phyloP scores from a whole-genome alignment of 2,113 vertebrate genomes.

The Centropus bengalensis region DNA sequence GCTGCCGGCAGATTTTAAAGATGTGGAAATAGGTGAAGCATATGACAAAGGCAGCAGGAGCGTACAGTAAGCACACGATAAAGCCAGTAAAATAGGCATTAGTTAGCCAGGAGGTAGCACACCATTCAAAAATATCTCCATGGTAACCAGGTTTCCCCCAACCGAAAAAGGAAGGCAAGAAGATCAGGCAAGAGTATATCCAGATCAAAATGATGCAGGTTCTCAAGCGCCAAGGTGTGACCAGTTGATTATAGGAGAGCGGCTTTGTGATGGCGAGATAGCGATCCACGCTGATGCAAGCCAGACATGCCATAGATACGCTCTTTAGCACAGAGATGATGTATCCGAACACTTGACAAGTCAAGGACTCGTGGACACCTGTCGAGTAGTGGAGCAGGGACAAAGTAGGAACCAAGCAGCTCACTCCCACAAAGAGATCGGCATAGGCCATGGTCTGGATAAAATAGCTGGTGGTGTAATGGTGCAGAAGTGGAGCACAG shows the following conservation, averaged over 20 bases:
- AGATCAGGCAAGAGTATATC: conserved; percentile 94
- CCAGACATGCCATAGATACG: conserved; percentile 97
- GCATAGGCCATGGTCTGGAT: conserved; percentile 99
- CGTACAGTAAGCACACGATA: conserved; percentile 95
- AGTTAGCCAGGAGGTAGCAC: conserved; percentile 95
- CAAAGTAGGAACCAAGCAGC: conserved; percentile 94
- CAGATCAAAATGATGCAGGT: conserved; percentile 94
- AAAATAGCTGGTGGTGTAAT: conserved; percentile 98
- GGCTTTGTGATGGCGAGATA: conserved; percentile 98
- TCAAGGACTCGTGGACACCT: conserved; percentile 91
- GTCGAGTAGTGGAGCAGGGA: conserved; percentile 95
- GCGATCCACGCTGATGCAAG: conserved; percentile 96
- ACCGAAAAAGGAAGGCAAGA: conserved; percentile 95
- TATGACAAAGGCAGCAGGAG: conserved; percentile 94
- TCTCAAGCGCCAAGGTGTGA: conserved; percentile 94
- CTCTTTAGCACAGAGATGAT: conserved; percentile 98
- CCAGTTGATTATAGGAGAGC: conserved; percentile 96
- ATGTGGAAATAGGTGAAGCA: conserved; percentile 99
- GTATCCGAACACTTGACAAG: conserved; percentile 96
- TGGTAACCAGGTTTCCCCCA: conserved; percentile 99
- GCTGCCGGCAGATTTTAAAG: conserved; percentile 97
- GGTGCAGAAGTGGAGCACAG: conserved; percentile 94
- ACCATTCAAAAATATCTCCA: conserved; percentile 99
- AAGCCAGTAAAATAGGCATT: conserved; percentile 96
- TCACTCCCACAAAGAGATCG: conserved; percentile 95